Conservation (phyloP, 2,888 invertebrate genomes). For the Aspidiotus destructor region DNA sequence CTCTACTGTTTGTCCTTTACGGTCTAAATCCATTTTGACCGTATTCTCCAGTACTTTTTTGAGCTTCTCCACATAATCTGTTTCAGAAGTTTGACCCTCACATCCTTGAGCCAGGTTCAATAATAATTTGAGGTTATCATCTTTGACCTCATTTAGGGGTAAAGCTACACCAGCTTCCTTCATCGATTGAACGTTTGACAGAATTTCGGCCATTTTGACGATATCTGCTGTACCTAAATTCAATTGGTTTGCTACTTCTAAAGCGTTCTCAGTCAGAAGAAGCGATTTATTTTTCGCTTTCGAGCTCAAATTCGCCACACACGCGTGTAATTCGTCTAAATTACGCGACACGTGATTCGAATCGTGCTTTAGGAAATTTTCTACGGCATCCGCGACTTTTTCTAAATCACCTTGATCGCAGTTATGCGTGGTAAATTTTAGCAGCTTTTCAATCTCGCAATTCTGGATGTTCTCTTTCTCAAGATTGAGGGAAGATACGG, state of each 20-base stretch:
- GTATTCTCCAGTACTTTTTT: background rate
- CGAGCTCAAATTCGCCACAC: background rate
- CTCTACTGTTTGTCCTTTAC: conserved; percentile 12
- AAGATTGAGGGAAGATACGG: background rate
- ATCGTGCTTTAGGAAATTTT: conserved; percentile 3
- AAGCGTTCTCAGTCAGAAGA: background rate
- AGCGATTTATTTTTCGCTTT: background rate
- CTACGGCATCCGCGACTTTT: background rate
- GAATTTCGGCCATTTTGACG: background rate
- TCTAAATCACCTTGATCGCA: background rate
- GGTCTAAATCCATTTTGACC: background rate
- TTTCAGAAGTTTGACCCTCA: background rate
- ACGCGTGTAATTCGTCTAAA: background rate
- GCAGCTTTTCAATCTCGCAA: background rate
- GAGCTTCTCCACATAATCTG: background rate
- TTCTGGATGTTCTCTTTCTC: background rate
- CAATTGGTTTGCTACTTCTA: background rate
- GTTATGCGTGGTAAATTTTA: background rate
- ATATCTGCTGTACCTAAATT: background rate
- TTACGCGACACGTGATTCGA: background rate
- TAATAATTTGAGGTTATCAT: background rate
- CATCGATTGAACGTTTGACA: background rate
- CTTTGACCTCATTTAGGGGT: background rate
- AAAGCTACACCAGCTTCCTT: background rate
- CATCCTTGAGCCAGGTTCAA: conserved; percentile 1